phyloP scores from a whole-genome alignment of 1,140 invertebrate genomes.

The Macrobrachium rosenbergii region DNA sequence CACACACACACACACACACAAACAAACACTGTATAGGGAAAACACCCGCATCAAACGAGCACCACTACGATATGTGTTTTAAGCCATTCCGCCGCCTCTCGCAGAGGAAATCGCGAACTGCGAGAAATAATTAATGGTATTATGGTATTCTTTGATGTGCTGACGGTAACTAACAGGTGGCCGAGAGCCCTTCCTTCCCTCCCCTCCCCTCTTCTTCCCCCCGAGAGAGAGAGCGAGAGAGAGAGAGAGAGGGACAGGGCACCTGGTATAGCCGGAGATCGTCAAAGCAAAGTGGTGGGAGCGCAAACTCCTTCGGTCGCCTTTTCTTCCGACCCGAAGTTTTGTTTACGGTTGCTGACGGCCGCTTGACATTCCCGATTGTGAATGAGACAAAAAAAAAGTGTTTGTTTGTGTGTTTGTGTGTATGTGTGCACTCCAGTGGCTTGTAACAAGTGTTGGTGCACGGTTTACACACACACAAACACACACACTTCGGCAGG shows the following conservation, averaged over 20 bases:
- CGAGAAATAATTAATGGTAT: background rate
- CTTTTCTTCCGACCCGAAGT: background rate
- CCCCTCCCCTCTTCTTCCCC: too few species aligned
- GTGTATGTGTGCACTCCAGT: background rate
- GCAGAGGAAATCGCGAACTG: background rate
- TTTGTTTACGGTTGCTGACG: background rate
- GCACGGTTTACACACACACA: background rate
- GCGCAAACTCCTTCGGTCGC: background rate
- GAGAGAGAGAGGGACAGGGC: background rate
- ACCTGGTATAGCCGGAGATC: background rate
- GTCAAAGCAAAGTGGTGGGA: background rate
- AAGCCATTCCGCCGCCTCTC: too few species aligned
- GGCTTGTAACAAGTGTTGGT: constrained; percentile 1
- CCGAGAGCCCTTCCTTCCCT: too few species aligned
- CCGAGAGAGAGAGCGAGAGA: background rate
- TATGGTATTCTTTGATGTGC: too few species aligned
- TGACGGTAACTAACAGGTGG: too few species aligned
- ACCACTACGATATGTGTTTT: too few species aligned
- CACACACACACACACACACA: too few species aligned
- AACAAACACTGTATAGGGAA: too few species aligned
- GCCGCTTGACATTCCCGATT: too few species aligned
- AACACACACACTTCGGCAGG: constrained; percentile 39
- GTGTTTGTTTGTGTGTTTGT: background rate
- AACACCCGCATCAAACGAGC: too few species aligned
- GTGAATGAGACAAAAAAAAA: too few species aligned